Evolutionary conservation across 2,113 vertebrate species (phyloP).

Genomic region (Marmota flaviventris): DNA sequence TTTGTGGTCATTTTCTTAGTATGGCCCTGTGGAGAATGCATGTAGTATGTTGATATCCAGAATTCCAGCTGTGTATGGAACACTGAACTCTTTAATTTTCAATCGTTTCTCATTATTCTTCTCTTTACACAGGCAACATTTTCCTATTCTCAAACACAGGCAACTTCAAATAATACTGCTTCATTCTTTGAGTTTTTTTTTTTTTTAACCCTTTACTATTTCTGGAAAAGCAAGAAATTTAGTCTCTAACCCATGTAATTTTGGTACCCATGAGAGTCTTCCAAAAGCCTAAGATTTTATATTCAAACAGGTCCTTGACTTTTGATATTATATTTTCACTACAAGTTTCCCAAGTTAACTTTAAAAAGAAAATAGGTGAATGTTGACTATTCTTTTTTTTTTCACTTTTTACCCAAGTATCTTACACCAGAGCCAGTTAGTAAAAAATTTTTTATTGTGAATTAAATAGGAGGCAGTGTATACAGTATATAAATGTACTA

Average conservation of each 20-base stretch:
- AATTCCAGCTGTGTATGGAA: not conserved
- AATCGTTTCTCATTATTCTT: not conserved
- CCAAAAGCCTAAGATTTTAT: not conserved
- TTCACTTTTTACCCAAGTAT: not conserved
- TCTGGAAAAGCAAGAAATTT: not conserved
- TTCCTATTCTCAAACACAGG: not conserved
- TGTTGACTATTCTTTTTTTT: not conserved
- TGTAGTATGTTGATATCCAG: not conserved
- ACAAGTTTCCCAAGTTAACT: not conserved
- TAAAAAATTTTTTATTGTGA: not conserved
- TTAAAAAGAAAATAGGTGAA: not conserved
- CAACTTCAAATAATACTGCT: not conserved
- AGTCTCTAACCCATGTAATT: not conserved
- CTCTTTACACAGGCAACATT: not conserved
- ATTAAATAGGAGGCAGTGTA: not conserved
- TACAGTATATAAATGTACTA: not conserved
- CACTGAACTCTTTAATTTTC: not conserved
- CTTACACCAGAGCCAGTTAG: no score
- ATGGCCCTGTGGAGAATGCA: not conserved
- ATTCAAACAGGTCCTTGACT: not conserved
- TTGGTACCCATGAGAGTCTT: not conserved
- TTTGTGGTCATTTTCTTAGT: not conserved
- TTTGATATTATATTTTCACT: not conserved
- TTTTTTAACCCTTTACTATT: not conserved
- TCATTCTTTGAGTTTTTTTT: not conserved